A percentile compares a stretch with the other conserved stretches of the same genome.
phyloP scores from a whole-genome alignment of 1,140 invertebrate genomes.

The Tetraneura akinire region DNA sequence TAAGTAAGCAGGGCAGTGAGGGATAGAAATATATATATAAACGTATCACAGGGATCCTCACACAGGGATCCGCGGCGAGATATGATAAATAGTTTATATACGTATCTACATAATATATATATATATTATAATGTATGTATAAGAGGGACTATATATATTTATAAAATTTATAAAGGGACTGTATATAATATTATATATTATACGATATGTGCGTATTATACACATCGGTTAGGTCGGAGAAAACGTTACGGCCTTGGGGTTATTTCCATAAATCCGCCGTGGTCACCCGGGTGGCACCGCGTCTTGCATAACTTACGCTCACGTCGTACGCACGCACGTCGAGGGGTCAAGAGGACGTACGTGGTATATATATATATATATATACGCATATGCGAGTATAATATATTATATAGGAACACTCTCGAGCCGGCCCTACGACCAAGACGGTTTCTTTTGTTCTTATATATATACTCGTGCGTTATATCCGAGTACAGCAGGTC shows the following conservation, averaged over 20 bases:
- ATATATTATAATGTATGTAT: neutral
- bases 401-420: neutral
- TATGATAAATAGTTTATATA: conserved; percentile 23
- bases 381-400: no score
- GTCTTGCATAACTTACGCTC: conserved; percentile 44
- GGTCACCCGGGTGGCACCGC: conserved; percentile 25
- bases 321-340: conserved; percentile 17
- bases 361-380: no score
- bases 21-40: neutral
- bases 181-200: no score
- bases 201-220: no score
- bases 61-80: no score
- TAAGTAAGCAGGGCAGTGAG: neutral
- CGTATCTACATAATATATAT: neutral
- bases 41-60: neutral
- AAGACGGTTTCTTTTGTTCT: conserved; percentile 25
- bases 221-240: no score
- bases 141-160: neutral
- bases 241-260: conserved; percentile 28
- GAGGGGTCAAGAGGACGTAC: conserved; percentile 24
- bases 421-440: neutral
- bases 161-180: no score
- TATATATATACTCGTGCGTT: neutral
- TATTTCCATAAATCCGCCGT: conserved; percentile 45
- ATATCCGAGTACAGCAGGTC: no score